Evolutionary conservation across 2,797 vertebrate species (phyloP), one percentile per base, ranked within the genome.

Genomic region (Hippoglossus hippoglossus): DNA sequence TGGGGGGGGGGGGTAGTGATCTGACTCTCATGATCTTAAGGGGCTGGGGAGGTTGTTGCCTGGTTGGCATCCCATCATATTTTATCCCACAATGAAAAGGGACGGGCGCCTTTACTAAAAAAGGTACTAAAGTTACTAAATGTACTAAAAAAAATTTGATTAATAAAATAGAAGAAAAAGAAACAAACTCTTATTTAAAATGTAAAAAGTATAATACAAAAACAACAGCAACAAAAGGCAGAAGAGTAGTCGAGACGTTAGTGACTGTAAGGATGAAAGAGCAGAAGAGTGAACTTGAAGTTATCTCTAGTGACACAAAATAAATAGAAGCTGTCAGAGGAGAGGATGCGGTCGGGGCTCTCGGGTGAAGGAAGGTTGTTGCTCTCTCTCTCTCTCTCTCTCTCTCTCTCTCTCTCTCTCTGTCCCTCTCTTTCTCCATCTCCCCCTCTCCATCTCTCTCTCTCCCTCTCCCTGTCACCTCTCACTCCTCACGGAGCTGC

Each of bases 401-500:
- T 69, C 67, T 66, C 57, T 71, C 41, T 68, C 44, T 19, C 44
- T 19, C 75, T 80, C 73, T 76, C 75, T 65, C 74, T 73, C 64
- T 74, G 71, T 67, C 59, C 65, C 61, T 71, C 44, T 71, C 44
- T 71, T 73, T 68, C 79, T 84, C 75, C 67, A 16, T 75, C 73
- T 75, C 82, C 49, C 67, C 94, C 96, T 81, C 81, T 63, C 81
- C 49, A 63, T 80, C 74, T 86, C 78, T 77, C 80, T 82, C 73
- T 71, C 78, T 80, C 78, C 82, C 80, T 61, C 85, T 71, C 77
- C 77, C 84, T 76, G 41, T 77, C 86, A 86, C 81, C 85, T 67
- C 83, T 96, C 96, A 99, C 96, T 99, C 98, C 93, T 99, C 98
- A 39, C 96, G 96, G 84, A 99, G 96, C 95, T 99, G 97, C 94